Percentiles rank a stretch among this genome's conserved stretches.
Conservation (phyloP, 2,888 invertebrate species). For the Aphrophora alni region DNA sequence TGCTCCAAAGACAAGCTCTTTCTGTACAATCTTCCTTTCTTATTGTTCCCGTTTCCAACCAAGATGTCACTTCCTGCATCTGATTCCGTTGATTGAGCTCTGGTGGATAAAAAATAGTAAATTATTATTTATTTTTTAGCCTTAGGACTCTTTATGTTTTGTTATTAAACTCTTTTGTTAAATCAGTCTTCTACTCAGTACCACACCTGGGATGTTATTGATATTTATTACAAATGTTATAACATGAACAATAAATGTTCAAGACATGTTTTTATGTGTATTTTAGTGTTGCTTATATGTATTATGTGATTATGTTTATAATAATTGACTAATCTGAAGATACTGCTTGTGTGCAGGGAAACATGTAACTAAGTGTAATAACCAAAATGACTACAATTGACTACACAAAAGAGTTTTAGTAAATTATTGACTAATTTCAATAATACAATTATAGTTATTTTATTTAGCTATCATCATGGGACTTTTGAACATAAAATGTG, state of each 20-base stretch:
- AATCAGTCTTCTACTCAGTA: background rate
- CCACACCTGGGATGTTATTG: background rate
- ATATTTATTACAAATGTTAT: too few relatives aligned
- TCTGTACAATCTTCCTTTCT: slow-evolving; percentile 65
- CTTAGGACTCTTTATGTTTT: background rate
- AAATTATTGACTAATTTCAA: too few relatives aligned
- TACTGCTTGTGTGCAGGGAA: too few relatives aligned
- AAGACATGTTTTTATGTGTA: slow-evolving; percentile 49
- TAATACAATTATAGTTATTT: too few relatives aligned
- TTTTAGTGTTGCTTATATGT: background rate
- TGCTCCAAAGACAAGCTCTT: slow-evolving; percentile 78
- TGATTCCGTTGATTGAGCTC: slow-evolving; percentile 69
- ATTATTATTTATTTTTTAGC: background rate
- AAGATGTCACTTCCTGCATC: slow-evolving; percentile 60
- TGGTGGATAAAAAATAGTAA: slow-evolving; percentile 42
- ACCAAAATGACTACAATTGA: too few relatives aligned
- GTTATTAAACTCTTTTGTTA: background rate
- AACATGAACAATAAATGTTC: too few relatives aligned
- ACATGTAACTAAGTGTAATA: too few relatives aligned
- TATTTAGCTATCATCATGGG: too few relatives aligned
- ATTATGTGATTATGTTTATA: too few relatives aligned
- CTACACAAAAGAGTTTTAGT: too few relatives aligned
- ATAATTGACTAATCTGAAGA: too few relatives aligned
- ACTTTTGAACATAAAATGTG: too few relatives aligned
- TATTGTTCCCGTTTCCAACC: slow-evolving; percentile 53